Evolutionary conservation across 1,140 invertebrate species (phyloP).

Genomic region (Drosophila eugracilis): DNA sequence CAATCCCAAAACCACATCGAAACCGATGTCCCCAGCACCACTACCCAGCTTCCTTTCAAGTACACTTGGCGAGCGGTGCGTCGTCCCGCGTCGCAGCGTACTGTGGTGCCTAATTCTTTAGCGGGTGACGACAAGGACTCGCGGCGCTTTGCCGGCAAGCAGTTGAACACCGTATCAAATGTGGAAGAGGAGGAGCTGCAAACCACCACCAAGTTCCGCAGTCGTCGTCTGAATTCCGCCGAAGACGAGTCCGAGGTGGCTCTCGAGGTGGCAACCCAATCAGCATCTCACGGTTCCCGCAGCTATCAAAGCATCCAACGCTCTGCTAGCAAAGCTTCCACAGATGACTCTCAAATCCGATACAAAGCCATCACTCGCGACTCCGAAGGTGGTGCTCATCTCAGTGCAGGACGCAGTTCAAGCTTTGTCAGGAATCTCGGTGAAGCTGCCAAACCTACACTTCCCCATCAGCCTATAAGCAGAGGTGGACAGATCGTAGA

Average conservation of each 20-base stretch:
- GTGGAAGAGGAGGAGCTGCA: conserved; percentile 14
- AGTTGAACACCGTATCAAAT: conserved; percentile 33
- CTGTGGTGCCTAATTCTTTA: conserved; percentile 37
- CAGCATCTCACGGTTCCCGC: conserved; percentile 1
- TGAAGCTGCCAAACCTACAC: not conserved
- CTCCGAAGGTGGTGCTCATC: conserved; percentile 33
- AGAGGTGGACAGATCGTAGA: conserved; percentile 51
- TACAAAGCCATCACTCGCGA: conserved; percentile 61
- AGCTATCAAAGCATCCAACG: conserved; percentile 50
- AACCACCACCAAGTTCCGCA: conserved; percentile 31
- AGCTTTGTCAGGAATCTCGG: conserved; percentile 48
- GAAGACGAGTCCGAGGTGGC: conserved; percentile 41
- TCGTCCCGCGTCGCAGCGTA: conserved; percentile 15
- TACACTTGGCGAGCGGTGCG: conserved; percentile 48
- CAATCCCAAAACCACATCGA: conserved; percentile 32
- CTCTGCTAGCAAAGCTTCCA: not conserved
- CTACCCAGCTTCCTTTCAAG: conserved; percentile 26
- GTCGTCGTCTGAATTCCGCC: conserved; percentile 50
- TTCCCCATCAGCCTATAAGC: conserved; percentile 29
- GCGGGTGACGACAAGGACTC: conserved; percentile 46
- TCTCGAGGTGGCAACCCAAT: conserved; percentile 1
- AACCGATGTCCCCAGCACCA: conserved; percentile 5
- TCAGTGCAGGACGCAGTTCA: conserved; percentile 58
- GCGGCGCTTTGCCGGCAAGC: conserved; percentile 74
- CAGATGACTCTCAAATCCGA: conserved; percentile 46